These are phyloP conservation scores for Hyaena hyaena DNA, from an alignment of 2,113 vertebrate genomes.

Conservation along the genomic window DNA sequence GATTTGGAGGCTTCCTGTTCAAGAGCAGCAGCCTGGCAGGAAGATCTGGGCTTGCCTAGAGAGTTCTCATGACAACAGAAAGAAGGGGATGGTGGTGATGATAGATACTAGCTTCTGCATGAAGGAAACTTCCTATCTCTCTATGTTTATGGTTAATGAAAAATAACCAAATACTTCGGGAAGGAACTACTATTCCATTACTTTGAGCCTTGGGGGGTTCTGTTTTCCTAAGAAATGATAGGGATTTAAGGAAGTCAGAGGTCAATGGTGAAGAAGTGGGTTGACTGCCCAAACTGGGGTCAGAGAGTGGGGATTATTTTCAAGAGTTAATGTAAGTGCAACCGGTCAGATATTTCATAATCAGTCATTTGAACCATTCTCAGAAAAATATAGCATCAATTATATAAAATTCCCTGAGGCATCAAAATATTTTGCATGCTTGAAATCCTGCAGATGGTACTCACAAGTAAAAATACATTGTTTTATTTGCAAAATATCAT, in stretches of 20 bases:
- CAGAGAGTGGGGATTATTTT: conserved; percentile 13
- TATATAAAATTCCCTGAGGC: conserved; percentile 80
- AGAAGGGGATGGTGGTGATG: neutral
- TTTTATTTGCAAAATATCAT: conserved; percentile 80
- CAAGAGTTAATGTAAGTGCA: conserved; percentile 61
- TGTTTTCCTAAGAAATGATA: neutral
- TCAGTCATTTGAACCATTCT: conserved; percentile 73
- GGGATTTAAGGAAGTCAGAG: neutral
- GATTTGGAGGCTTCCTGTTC: neutral
- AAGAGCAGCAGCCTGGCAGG: neutral
- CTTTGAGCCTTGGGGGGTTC: neutral
- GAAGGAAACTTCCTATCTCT: neutral
- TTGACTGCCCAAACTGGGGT: neutral
- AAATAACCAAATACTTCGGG: neutral
- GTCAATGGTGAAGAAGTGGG: neutral
- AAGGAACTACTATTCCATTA: neutral
- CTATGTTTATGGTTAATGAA: neutral
- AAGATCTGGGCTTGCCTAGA: neutral
- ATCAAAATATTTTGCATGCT: conserved; percentile 82
- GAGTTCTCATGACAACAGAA: neutral
- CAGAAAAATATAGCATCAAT: conserved; percentile 76
- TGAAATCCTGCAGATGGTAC: conserved; percentile 86
- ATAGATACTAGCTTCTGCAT: neutral
- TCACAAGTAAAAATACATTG: conserved; percentile 75
- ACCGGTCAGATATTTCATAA: conserved; percentile 67